Conservation (phyloP, 2,113 vertebrate genomes). For the Apteryx owenii region DNA sequence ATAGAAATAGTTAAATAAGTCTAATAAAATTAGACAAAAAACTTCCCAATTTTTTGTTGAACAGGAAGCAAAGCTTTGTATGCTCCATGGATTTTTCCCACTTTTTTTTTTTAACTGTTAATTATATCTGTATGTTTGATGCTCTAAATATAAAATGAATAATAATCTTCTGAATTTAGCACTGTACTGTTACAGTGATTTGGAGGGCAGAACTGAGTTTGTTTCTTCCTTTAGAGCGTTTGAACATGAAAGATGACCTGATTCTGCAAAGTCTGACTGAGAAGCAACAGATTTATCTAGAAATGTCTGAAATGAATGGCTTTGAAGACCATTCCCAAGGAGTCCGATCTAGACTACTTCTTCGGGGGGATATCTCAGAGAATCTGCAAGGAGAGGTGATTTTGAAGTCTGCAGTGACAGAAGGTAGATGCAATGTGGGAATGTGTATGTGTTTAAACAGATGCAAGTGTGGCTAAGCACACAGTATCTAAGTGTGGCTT, state of each 20-base stretch:
- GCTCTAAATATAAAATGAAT: background rate
- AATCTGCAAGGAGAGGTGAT: constrained; percentile 88
- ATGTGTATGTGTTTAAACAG: background rate
- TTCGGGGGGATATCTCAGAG: constrained; percentile 83
- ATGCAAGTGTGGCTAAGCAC: background rate
- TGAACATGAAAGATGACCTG: constrained; percentile 84
- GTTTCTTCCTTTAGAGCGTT: constrained; percentile 77
- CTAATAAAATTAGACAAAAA: background rate
- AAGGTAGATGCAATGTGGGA: constrained; percentile 77
- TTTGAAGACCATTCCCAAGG: constrained; percentile 77
- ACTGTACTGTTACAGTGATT: background rate
- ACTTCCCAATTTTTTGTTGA: background rate
- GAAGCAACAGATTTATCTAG: constrained; percentile 91
- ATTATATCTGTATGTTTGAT: background rate
- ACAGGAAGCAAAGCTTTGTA: background rate
- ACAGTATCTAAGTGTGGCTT: background rate
- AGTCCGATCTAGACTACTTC: constrained; percentile 69
- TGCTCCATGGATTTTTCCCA: background rate
- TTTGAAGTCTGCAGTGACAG: constrained; percentile 87
- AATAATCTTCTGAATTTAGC: background rate
- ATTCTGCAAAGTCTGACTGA: constrained; percentile 85
- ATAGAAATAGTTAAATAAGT: background rate
- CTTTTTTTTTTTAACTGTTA: background rate
- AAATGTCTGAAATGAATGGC: constrained; percentile 84
- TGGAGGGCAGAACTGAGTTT: background rate